Percentiles rank a stretch among this genome's conserved stretches.
Evolutionary conservation across 2,888 invertebrate species (phyloP).

Genomic region (Mythimna loreyi): DNA sequence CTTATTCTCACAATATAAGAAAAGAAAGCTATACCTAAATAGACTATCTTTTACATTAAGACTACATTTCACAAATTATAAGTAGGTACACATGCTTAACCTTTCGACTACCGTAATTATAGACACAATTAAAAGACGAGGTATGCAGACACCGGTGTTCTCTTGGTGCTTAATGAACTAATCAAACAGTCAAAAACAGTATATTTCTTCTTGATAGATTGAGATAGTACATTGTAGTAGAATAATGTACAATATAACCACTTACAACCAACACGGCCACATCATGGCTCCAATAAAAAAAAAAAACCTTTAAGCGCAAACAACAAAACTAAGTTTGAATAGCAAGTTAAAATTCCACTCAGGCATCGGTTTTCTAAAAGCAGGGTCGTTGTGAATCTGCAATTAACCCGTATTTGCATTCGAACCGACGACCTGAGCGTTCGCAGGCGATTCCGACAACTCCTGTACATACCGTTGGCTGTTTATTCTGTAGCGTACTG

Average conservation of each 20-base stretch:
- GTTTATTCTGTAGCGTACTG: constrained; percentile 9
- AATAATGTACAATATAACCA: not conserved
- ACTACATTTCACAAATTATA: no score
- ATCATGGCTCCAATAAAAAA: constrained; percentile 16
- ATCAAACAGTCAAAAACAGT: no score
- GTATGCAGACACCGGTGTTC: no score
- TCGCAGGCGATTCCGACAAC: constrained; percentile 55
- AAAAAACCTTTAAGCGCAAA: constrained; percentile 23
- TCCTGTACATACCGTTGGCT: constrained; percentile 30
- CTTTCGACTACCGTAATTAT: no score
- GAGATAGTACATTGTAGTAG: not conserved
- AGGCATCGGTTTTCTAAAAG: constrained; percentile 79
- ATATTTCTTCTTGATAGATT: no score
- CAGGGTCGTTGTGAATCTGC: constrained; percentile 82
- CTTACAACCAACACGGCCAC: constrained; percentile 22
- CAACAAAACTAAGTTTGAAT: constrained; percentile 57
- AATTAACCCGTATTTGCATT: constrained; percentile 86
- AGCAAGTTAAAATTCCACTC: constrained; percentile 77
- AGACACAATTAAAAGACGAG: no score
- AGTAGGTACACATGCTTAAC: no score
- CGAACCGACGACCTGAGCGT: constrained; percentile 75
- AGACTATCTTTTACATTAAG: no score
- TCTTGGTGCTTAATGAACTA: no score
- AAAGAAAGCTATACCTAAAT: not conserved
- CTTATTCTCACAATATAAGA: not conserved